A percentile compares a stretch with the other conserved stretches of the same genome.
Conservation (phyloP, 2,113 vertebrate genomes). For the Galeopterus variegatus region DNA sequence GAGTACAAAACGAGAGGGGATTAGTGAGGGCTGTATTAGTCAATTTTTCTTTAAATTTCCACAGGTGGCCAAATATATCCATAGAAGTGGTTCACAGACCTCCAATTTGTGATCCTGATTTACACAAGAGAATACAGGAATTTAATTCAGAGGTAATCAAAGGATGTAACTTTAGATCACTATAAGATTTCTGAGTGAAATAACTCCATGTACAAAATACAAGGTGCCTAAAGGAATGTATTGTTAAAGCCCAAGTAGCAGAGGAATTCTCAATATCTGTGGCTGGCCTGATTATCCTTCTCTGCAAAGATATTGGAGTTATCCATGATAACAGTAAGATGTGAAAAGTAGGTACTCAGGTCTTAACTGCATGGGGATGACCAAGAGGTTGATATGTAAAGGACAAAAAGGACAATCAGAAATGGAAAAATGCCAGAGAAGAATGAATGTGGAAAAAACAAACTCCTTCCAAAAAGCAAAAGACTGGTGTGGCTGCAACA, state of each 20-base stretch:
- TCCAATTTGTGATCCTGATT: background rate
- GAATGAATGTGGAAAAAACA: background rate
- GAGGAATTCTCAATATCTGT: conserved; percentile 10
- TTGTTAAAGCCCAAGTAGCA: background rate
- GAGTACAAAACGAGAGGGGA: conserved; percentile 2
- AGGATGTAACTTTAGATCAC: background rate
- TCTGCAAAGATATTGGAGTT: background rate
- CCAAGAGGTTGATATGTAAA: background rate
- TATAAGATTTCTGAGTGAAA: background rate
- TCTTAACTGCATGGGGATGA: background rate
- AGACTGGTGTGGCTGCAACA: background rate
- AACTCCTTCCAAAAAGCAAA: background rate
- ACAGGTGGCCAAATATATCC: conserved; percentile 21
- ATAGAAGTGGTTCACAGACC: background rate
- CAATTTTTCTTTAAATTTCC: conserved; percentile 58
- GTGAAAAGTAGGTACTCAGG: background rate
- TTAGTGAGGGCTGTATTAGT: background rate
- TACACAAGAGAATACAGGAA: background rate
- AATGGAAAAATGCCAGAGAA: background rate
- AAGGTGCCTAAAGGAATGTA: background rate
- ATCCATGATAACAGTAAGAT: conserved; percentile 10
- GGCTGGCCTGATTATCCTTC: background rate
- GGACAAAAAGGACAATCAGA: background rate
- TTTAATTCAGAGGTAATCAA: conserved; percentile 50
- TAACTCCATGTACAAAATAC: conserved; percentile 33